phyloP scores from a whole-genome alignment of 2,888 invertebrate species.

The Thalpophila matura region DNA sequence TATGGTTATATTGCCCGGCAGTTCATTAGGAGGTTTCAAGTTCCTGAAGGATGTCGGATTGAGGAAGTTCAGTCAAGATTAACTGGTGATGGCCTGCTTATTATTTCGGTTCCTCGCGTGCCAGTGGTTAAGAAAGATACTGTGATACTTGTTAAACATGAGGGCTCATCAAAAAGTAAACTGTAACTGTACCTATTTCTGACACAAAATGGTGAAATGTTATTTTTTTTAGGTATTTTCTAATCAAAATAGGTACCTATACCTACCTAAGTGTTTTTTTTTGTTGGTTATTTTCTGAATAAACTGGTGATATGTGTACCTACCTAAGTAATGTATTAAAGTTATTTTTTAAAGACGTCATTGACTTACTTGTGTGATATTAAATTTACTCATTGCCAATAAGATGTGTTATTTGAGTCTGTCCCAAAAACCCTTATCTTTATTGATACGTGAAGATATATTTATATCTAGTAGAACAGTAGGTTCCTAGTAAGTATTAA shows the following conservation, averaged over 20 bases:
- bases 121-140: conserved; percentile 71
- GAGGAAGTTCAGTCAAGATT: conserved; percentile 75
- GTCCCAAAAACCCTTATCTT: conserved; percentile 15
- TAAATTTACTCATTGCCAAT: conserved; percentile 36
- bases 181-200: conserved; percentile 63
- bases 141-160: conserved; percentile 77
- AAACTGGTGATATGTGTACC: conserved; percentile 26
- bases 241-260: too few species aligned
- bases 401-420: conserved; percentile 1
- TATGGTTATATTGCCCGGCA: conserved; percentile 78
- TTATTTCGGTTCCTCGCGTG: conserved; percentile 72
- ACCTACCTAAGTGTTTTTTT: conserved; percentile 8
- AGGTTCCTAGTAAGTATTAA: too few species aligned
- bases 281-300: conserved; percentile 17
- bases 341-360: conserved; percentile 4
- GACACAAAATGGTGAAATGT: background rate
- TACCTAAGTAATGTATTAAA: conserved; percentile 3
- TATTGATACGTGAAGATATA: background rate
- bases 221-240: conserved; percentile 7
- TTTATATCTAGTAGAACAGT: conserved; percentile 15
- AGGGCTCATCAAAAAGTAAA: conserved; percentile 70
- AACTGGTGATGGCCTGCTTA: conserved; percentile 75
- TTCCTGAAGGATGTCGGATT: conserved; percentile 75
- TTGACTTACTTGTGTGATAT: conserved; percentile 34
- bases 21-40: conserved; percentile 74